Base-by-base conservation (phyloP, 2,797 vertebrate genomes). In the Etheostoma perlongum region DNA sequence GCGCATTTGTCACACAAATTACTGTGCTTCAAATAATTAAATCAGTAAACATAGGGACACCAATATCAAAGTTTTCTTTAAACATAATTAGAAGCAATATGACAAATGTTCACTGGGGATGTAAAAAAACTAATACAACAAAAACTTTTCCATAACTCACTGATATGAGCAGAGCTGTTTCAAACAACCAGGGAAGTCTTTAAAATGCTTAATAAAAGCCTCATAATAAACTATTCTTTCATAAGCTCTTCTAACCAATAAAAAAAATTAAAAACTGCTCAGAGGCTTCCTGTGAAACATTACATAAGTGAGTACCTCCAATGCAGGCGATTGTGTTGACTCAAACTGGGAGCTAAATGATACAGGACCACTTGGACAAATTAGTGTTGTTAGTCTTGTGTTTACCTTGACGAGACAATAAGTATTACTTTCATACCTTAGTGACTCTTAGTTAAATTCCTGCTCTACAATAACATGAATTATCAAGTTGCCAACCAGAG, bases 311-410 rank as follows among this genome's bases (percentile, higher is more conserved):
- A 57, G 42, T 66, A 83, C 42, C 72, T 85, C 71, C 57, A 82
- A 52, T 78, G 79, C 67, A 84, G 82, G 42, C 79, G 55, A 82
- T 46, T 70, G 72, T 82, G 74, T 82, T 84, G 81, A 84, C 67
- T 85, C 44, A 74, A 76, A 82, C 54, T 63, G n/a, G 44, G 74
- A 76, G 25, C 49, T 74, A 36, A 72, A 70, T 64, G 3, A 78
- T 51, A 63, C 55, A 11, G 49, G 30, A 52, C 52, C 61, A 53
- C 60, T 47, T 36, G 53, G 62, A 19, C 40, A 57, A 68, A 77
- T 49, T 4, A 73, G 14, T 40, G 10, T 23, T 46, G 51, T 40
- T 62, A n/a, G 36, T 40, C 25, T 69, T 19, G 15, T 40, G 67
- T 74, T 80, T 21, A 36, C 27, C 64, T 44, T 16, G 18, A 10